Percentiles rank a stretch among this genome's conserved stretches.
Evolutionary conservation across 2,888 invertebrate genomes (phyloP).

Genomic region (Nemotelus pantherinus): DNA sequence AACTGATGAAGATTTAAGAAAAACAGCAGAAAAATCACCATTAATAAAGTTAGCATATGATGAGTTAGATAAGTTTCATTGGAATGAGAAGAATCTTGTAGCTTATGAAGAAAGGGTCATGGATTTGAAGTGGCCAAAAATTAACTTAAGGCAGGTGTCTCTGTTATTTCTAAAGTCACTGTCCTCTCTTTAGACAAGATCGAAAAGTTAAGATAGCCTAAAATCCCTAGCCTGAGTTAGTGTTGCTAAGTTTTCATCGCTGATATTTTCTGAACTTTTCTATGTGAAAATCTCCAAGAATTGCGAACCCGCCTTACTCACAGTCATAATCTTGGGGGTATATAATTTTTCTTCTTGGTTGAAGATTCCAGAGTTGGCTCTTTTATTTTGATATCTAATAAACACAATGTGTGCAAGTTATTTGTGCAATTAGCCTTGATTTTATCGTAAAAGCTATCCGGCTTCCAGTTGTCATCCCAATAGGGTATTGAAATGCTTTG

Average conservation of each 20-base stretch:
- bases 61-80: too few relatives aligned
- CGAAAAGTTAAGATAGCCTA: too few relatives aligned
- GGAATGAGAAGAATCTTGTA: too few relatives aligned
- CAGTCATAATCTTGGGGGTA: slow-evolving; percentile 94
- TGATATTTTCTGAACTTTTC: slow-evolving; percentile 59
- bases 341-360: slow-evolving; percentile 88
- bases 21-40: too few relatives aligned
- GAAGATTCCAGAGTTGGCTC: slow-evolving; percentile 96
- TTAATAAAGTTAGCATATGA: too few relatives aligned
- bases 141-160: too few relatives aligned
- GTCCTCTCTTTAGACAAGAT: too few relatives aligned
- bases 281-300: slow-evolving; percentile 78
- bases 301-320: slow-evolving; percentile 86
- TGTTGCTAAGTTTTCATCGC: slow-evolving; percentile 60
- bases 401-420: slow-evolving; percentile 94
- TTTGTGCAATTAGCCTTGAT: slow-evolving; percentile 83
- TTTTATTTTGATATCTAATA: slow-evolving; percentile 97
- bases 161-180: too few relatives aligned
- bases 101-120: too few relatives aligned
- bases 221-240: too few relatives aligned
- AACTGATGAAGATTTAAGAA: too few relatives aligned
- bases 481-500: slow-evolving; percentile 98
- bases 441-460: slow-evolving; percentile 95
- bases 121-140: too few relatives aligned
- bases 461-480: slow-evolving; percentile 95